Base-by-base conservation (phyloP, 2,888 invertebrate genomes). In the Strigamia transsilvanica region DNA sequence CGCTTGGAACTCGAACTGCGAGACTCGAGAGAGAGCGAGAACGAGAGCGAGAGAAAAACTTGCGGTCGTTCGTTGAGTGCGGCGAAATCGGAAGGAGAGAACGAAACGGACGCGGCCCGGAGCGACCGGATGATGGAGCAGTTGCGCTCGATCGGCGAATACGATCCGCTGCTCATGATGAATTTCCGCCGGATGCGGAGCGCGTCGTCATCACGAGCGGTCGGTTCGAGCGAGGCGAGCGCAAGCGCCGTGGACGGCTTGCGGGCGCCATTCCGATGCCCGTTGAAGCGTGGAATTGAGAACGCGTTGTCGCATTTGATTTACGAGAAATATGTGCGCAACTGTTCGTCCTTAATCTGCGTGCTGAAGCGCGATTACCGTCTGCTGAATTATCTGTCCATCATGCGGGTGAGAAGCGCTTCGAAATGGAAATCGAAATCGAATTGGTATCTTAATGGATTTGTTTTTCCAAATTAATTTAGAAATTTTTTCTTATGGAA, bases 401-500 rank as follows among this genome's bases (percentile, higher is more conserved):
- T 79, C 13, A 79, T 79, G 79, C 10, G 79, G 42, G 79, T 79
- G 18, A 79, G 79, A 9, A 18, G 5, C n/a, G 1, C 2, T 2
- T 27, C 27, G 27, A 27, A 27, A 2, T 27, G 2, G 27, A 3
- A 2, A 27, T 27, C 27, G n/a, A n/a, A n/a, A n/a, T n/a, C n/a
- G n/a, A n/a, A n/a, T n/a, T 3, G 27, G 27, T 27, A 3, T 27
- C 27, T 34, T 78, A 78, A 78, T 5, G 27, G n/a, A 10, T 34
- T 38, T 79, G 9, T 10, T 80, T 51, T 80, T 80, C 80, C 0
- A 41, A 6, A 13, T 13, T 9, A 18, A 56, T 56, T 13, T 41
- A 81, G 81, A 84, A 84, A 42, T 84, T 87, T 83, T 88, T 86
- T 84, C 84, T 88, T 80, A 87, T 88, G 88, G 88, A 88, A 83